Evolutionary conservation across 1,140 invertebrate genomes (phyloP), one percentile per base, ranked within the genome.

Genomic region (Neocloeon triangulifer): DNA sequence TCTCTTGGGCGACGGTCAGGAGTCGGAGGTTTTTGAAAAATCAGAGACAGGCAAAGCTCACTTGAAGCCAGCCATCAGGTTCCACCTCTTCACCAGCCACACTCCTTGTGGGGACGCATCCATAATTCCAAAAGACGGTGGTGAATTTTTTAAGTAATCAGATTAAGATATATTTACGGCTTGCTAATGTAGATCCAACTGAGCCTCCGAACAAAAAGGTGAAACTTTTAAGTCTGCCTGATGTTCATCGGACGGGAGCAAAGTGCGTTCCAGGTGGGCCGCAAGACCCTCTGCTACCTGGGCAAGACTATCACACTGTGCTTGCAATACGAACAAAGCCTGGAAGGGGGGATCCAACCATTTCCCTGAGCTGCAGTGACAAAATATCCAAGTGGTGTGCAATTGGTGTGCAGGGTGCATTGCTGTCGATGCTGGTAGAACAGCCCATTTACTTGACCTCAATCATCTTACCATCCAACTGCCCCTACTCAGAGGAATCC

Each of bases 51-150:
- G 35, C 5, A 44, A 41, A 25, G 46, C 50, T 41, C n/a, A 16
- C 1, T 5, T 80, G 1, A 69, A 64, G 39, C 31, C 55, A n/a
- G 52, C 55, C 8, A 46, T 81, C 26, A 56, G 62, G 10, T 89
- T 88, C 55, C 73, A 88, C 52, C 76, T 94, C 44, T 86, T 77
- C 45, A 71, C 74, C 15, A 85, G 75, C 39, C 77, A 85, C 45
- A 67, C 73, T 22, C 88, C 86, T 26, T 95, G 88, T 59, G 89
- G 89, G 0, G 89, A 95, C 68, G 86, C 84, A 14, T 73, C 79
- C n/a, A 89, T 92, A 43, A 70, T 85, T 52, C 58, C 63, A 7
- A 73, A 68, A 51, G 36, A 15, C 14, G 17, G 15, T n/a, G 10
- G n/a, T n/a, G n/a, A n/a, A n/a, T n/a, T n/a, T n/a, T n/a, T n/a